Evolutionary conservation across 2,888 invertebrate species (phyloP).

Genomic region (Adineta ricciae): DNA sequence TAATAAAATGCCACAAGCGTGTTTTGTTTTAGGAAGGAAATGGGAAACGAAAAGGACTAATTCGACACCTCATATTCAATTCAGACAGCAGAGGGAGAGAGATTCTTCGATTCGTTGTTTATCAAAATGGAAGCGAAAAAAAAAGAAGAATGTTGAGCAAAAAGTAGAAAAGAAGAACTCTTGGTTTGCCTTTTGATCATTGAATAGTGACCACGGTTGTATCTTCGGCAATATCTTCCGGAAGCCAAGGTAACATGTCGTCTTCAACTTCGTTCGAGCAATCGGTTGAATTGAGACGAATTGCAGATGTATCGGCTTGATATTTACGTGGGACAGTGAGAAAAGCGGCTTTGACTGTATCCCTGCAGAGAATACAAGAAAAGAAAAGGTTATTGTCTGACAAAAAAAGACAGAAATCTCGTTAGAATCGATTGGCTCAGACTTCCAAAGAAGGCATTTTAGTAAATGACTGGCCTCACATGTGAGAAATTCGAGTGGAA

Average conservation of each 20-base stretch:
- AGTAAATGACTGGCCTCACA: background rate
- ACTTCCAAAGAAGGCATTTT: slow-evolving; percentile 19
- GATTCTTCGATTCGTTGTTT: background rate
- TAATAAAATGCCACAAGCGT: background rate
- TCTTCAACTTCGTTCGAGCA: slow-evolving; percentile 12
- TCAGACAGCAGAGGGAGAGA: background rate
- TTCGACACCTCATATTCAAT: slow-evolving; percentile 18
- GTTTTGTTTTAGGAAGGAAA: background rate
- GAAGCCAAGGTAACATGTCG: background rate
- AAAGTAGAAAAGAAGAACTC: background rate
- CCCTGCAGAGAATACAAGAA: no score
- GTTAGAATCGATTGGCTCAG: background rate
- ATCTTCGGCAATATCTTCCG: background rate
- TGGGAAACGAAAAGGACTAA: background rate
- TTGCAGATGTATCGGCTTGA: background rate
- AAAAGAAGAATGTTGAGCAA: background rate
- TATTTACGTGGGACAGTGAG: background rate
- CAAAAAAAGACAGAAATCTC: background rate
- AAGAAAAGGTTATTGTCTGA: no score
- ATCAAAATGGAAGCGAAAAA: background rate
- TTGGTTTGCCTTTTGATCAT: background rate
- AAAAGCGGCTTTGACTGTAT: background rate
- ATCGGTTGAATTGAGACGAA: background rate
- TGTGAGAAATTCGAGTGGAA: slow-evolving; percentile 18
- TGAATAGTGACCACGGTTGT: background rate